phyloP scores from a whole-genome alignment of 2,113 vertebrate genomes.

The Malurus cyaneus region DNA sequence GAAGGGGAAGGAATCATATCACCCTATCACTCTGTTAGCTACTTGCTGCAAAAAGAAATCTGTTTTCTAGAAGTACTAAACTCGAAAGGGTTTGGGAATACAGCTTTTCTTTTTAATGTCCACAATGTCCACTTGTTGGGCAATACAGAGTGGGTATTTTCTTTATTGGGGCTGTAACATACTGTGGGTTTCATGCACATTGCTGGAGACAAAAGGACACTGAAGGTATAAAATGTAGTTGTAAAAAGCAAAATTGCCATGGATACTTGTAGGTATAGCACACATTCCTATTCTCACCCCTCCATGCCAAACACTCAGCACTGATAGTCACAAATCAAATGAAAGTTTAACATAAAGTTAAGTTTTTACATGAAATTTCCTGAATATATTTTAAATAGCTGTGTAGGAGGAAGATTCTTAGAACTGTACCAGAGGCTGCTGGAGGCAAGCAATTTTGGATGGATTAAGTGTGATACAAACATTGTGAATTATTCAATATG shows the following conservation, averaged over 20 bases:
- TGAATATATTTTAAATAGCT: constrained; percentile 3
- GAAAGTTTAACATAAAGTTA: background rate
- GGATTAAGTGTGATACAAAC: constrained; percentile 45
- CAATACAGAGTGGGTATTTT: background rate
- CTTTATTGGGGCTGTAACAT: background rate
- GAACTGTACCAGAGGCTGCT: constrained; percentile 19
- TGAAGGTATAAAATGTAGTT: background rate
- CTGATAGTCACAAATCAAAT: background rate
- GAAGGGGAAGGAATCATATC: background rate
- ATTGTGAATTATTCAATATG: constrained; percentile 49
- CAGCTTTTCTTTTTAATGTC: background rate
- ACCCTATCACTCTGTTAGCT: background rate
- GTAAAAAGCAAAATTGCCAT: background rate
- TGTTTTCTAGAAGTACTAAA: background rate
- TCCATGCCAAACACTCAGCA: background rate
- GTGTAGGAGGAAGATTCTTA: constrained; percentile 13
- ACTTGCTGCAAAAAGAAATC: background rate
- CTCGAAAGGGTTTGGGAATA: background rate
- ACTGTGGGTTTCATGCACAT: background rate
- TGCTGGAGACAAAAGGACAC: background rate
- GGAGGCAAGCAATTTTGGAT: constrained; percentile 35
- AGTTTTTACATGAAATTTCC: constrained; percentile 3
- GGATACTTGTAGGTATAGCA: background rate
- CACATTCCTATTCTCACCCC: background rate
- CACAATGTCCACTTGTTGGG: background rate